phyloP scores from a whole-genome alignment of 64 coral and sea anemone genomes.

The Actinia equina region DNA sequence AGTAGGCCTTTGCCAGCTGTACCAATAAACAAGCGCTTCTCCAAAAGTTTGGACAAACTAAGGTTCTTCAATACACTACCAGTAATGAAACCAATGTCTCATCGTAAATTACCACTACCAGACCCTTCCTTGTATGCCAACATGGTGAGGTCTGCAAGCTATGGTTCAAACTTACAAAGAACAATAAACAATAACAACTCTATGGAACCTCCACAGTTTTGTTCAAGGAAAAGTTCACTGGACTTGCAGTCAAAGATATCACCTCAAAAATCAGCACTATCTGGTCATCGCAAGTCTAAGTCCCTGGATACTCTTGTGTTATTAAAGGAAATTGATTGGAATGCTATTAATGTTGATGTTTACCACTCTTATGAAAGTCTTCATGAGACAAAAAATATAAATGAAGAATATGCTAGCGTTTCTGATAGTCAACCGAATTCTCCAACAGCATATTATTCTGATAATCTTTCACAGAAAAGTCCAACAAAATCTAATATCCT shows the following conservation, averaged over 20 bases:
- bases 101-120: constrained; percentile 33
- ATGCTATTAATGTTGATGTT: constrained; percentile 54
- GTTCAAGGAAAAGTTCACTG: constrained; percentile 39
- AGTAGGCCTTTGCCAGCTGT: constrained; percentile 70
- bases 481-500: not conserved
- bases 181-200: constrained; percentile 53
- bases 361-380: constrained; percentile 85
- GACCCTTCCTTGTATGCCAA: constrained; percentile 19
- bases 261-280: constrained; percentile 40
- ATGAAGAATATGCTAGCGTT: constrained; percentile 67
- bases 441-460: constrained; percentile 3
- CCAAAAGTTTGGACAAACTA: constrained; percentile 84
- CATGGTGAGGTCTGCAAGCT: constrained; percentile 75
- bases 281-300: constrained; percentile 70
- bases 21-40: constrained; percentile 69
- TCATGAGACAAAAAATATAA: constrained; percentile 2
- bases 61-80: constrained; percentile 67
- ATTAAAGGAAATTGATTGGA: constrained; percentile 55
- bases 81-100: constrained; percentile 26
- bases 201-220: constrained; percentile 15
- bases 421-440: constrained; percentile 24
- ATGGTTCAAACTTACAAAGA: constrained; percentile 53
- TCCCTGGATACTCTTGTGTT: constrained; percentile 84
- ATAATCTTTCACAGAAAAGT: constrained; percentile 1
- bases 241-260: constrained; percentile 21